Evolutionary conservation across 1,140 invertebrate species (phyloP).

Genomic region (Pectinophora gossypiella): DNA sequence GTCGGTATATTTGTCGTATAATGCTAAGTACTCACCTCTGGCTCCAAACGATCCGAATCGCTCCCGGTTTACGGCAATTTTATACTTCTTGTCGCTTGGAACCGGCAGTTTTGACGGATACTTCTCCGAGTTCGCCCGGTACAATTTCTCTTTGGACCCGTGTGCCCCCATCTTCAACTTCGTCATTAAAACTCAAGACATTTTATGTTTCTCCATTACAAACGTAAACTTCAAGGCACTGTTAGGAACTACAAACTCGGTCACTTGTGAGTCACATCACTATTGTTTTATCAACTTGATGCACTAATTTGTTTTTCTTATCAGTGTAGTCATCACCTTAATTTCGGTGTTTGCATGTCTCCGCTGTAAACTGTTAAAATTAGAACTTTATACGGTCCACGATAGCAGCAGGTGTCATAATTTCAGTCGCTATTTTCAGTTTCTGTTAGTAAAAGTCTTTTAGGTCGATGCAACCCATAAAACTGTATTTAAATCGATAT

Average conservation of each 20-base stretch:
- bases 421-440: slow-evolving; percentile 5
- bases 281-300: slow-evolving; percentile 9
- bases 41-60: slow-evolving; percentile 78
- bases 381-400: neutral
- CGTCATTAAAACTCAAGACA: slow-evolving; percentile 52
- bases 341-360: slow-evolving; percentile 1
- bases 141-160: slow-evolving; percentile 81
- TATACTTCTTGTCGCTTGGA: slow-evolving; percentile 72
- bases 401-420: slow-evolving; percentile 9
- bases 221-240: slow-evolving; percentile 11
- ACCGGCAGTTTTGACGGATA: slow-evolving; percentile 70
- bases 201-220: slow-evolving; percentile 27
- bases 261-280: slow-evolving; percentile 31
- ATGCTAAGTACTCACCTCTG: slow-evolving; percentile 70
- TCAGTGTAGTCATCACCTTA: neutral
- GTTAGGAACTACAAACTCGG: slow-evolving; percentile 26
- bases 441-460: no score
- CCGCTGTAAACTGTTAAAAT: slow-evolving; percentile 15
- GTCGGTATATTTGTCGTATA: neutral
- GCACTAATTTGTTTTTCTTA: neutral
- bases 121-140: slow-evolving; percentile 77
- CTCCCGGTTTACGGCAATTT: slow-evolving; percentile 69
- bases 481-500: no score
- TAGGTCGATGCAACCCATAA: no score
- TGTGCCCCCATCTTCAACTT: slow-evolving; percentile 79